Evolutionary conservation across 2,113 vertebrate species (phyloP).

Genomic region (Antechinus stuartii): DNA sequence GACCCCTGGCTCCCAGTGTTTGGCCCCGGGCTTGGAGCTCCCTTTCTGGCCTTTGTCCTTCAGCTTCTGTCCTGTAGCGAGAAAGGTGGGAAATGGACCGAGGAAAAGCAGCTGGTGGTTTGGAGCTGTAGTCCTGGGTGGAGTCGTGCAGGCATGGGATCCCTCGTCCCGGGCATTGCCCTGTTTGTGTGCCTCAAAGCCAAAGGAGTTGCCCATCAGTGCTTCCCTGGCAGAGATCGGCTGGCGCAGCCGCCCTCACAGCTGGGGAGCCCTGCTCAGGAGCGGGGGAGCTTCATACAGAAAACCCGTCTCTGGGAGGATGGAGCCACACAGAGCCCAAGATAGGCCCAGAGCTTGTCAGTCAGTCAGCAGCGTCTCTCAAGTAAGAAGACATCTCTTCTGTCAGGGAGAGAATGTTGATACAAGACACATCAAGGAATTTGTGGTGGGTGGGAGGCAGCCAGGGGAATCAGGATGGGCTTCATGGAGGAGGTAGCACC

Average conservation of each 20-base stretch:
- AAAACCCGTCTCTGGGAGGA: neutral
- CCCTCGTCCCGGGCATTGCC: neutral
- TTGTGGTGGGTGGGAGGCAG: neutral
- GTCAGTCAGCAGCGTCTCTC: neutral
- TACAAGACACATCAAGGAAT: neutral
- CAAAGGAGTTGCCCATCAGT: no score
- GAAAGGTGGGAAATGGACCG: neutral
- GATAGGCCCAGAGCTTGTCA: neutral
- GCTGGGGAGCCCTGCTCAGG: neutral
- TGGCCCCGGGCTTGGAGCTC: neutral
- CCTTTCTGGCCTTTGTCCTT: neutral
- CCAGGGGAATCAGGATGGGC: neutral
- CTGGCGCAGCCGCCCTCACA: accelerated
- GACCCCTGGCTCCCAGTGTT: neutral
- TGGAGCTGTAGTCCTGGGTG: no score
- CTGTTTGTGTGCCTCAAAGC: neutral
- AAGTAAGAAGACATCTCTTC: neutral
- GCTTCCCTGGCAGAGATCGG: no score
- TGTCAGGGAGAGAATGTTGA: neutral
- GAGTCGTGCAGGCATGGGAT: neutral
- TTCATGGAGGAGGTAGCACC: neutral
- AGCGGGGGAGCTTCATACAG: neutral
- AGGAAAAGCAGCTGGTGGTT: no score
- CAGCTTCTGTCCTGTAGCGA: neutral
- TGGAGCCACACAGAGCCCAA: no score